Evolutionary conservation across 2,888 invertebrate species (phyloP), one percentile per base, ranked within the genome.

Genomic region (Desoria tigrina): DNA sequence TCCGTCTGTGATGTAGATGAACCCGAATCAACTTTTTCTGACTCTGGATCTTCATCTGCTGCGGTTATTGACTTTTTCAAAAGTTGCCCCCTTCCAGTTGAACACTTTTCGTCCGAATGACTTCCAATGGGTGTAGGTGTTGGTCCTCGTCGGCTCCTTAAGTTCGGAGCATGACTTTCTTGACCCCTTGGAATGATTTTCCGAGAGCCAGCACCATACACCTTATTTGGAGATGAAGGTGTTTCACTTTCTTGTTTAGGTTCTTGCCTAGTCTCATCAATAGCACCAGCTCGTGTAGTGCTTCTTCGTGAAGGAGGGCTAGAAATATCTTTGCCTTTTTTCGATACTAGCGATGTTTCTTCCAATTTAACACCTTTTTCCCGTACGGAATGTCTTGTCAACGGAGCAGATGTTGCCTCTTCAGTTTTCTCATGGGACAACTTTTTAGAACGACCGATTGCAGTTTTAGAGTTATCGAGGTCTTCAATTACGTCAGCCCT

Each of bases 61-160:
- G 9, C 39, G 39, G 11, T 14, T 14, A 16, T 39, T 14, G 39
- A 11, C 39, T 14, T 14, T 39, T 14, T 14, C 39, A 39, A 39
- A 39, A 16, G 16, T 14, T 23, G 4, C 16, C 45, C 23, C 4
- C 45, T 7, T 21, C 45, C 28, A 39, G 23, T 60, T 63, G 56
- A 18, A 9, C 4, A 1, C 18, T 45, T 23, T 53, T 62, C 18
- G 39, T 42, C 14, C 37, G 6, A 4, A 32, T 4, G 32, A 32
- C 32, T 32, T 4, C 6, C 4, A 7, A 32, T 18, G 9, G 53
- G 51, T 6, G 60, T 9, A 16, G 23, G 39, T 1, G 49, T 59
- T 0, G 58, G 45, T 1, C 60, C 60, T 23, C 60, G 32, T 1
- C 60, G 32, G 18, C 60, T 61, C 28, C 61, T 21, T 45, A 61